A percentile compares a stretch with the other conserved stretches of the same genome.
phyloP scores from a whole-genome alignment of 2,113 vertebrate genomes.

The Sardina pilchardus region DNA sequence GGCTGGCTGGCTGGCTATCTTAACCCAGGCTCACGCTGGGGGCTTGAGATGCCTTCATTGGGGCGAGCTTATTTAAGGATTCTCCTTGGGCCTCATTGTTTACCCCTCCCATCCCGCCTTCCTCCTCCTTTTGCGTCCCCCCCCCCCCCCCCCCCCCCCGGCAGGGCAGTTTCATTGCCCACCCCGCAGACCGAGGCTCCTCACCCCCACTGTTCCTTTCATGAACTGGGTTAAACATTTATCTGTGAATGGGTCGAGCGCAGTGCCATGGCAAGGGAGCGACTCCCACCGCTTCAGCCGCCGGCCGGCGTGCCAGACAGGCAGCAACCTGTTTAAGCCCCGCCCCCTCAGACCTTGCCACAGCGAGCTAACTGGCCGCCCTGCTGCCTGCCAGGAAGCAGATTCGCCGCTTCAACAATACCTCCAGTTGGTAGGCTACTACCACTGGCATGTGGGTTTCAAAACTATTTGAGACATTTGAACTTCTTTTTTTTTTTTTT shows the following conservation, averaged over 20 bases:
- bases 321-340: slow-evolving; percentile 39
- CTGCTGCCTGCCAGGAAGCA: not conserved
- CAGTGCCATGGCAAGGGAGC: slow-evolving; percentile 59
- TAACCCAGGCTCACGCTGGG: slow-evolving; percentile 20
- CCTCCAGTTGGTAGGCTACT: not conserved
- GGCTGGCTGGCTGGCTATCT: not conserved
- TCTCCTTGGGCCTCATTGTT: slow-evolving; percentile 62
- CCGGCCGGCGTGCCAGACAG: slow-evolving; percentile 59
- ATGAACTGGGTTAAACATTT: slow-evolving; percentile 77
- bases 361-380: not conserved
- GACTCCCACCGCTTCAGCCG: slow-evolving; percentile 67
- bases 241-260: slow-evolving; percentile 72
- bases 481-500: no score
- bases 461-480: no score
- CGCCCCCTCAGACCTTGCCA: not conserved
- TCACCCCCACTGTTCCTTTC: slow-evolving; percentile 71
- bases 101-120: no score
- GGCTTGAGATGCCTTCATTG: slow-evolving; percentile 44
- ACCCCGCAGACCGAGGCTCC: slow-evolving; percentile 59
- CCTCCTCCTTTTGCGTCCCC: slow-evolving; percentile 34
- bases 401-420: slow-evolving; percentile 9
- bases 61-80: slow-evolving; percentile 64
- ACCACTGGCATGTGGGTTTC: not conserved
- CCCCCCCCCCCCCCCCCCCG: no score
- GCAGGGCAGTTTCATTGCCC: slow-evolving; percentile 56